Conservation (phyloP, 2,888 invertebrate species). For the Diachrysia chrysitis region DNA sequence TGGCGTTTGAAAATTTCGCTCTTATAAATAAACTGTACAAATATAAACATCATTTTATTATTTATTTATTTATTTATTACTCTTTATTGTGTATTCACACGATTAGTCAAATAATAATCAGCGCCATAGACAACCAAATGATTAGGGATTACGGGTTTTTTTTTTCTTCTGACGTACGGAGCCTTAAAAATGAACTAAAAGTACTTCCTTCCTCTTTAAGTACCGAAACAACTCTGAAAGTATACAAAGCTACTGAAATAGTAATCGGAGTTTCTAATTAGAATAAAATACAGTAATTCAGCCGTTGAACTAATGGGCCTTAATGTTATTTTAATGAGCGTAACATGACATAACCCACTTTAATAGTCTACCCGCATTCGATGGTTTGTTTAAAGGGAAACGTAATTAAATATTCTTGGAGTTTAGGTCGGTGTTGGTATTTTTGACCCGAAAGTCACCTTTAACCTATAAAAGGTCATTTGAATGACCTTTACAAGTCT, state of each 20-base stretch:
- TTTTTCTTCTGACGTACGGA: too few species aligned
- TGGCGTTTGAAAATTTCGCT: too few species aligned
- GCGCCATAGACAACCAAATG: too few species aligned
- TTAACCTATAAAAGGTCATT: not conserved
- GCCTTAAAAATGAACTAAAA: too few species aligned
- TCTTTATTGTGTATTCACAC: too few species aligned
- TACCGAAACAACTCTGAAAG: not conserved
- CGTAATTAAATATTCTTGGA: conserved; percentile 20
- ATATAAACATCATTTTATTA: too few species aligned
- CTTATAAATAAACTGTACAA: too few species aligned
- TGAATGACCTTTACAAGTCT: not conserved
- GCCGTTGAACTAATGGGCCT: conserved; percentile 15
- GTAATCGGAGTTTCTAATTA: conserved; percentile 40
- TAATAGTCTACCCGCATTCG: conserved; percentile 29
- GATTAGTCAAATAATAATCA: too few species aligned
- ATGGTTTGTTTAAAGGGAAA: conserved; percentile 27
- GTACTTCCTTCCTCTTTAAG: not conserved
- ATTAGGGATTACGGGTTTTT: too few species aligned
- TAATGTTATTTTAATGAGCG: conserved; percentile 51
- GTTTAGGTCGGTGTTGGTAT: not conserved
- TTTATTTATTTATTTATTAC: too few species aligned
- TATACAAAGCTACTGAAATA: conserved; percentile 35
- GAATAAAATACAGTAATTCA: conserved; percentile 28
- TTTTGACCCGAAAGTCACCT: conserved; percentile 1
- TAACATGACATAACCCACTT: conserved; percentile 20